Conservation (phyloP, 2,888 invertebrate species). For the Morpho helenor region DNA sequence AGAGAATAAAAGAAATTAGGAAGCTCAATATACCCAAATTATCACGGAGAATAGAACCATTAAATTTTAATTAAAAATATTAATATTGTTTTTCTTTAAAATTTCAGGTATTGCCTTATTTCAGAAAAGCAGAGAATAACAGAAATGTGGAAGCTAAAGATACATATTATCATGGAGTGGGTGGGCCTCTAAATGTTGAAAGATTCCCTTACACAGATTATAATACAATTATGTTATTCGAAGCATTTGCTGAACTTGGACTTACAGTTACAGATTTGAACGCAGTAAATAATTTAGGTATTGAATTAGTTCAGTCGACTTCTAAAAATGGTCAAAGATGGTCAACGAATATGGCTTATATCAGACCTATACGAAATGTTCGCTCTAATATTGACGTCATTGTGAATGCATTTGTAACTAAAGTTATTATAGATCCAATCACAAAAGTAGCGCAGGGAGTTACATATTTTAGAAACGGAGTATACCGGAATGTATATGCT, state of each 20-base stretch:
- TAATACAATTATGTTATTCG: slow-evolving; percentile 75
- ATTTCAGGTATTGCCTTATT: slow-evolving; percentile 83
- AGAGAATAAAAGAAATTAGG: too few species aligned
- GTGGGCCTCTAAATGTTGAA: slow-evolving; percentile 83
- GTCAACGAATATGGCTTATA: slow-evolving; percentile 82
- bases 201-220: slow-evolving; percentile 80
- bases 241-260: slow-evolving; percentile 82
- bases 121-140: slow-evolving; percentile 83
- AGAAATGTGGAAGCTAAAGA: slow-evolving; percentile 75
- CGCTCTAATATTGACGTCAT: slow-evolving; percentile 72
- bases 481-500: slow-evolving; percentile 63
- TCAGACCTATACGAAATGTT: slow-evolving; percentile 80
- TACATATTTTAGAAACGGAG: slow-evolving; percentile 57
- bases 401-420: slow-evolving; percentile 74
- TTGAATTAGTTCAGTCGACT: slow-evolving; percentile 81
- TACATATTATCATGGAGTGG: slow-evolving; percentile 76
- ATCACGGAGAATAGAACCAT: too few species aligned
- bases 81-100: not conserved
- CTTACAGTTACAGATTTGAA: slow-evolving; percentile 80
- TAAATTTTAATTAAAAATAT: too few species aligned
- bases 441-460: slow-evolving; percentile 69
- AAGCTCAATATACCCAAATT: too few species aligned
- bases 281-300: slow-evolving; percentile 78
- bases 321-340: slow-evolving; percentile 78
- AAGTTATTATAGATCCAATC: slow-evolving; percentile 79